These are phyloP conservation scores for Avahi laniger DNA, from an alignment of 2,797 vertebrate genomes.

Conservation along the genomic window DNA sequence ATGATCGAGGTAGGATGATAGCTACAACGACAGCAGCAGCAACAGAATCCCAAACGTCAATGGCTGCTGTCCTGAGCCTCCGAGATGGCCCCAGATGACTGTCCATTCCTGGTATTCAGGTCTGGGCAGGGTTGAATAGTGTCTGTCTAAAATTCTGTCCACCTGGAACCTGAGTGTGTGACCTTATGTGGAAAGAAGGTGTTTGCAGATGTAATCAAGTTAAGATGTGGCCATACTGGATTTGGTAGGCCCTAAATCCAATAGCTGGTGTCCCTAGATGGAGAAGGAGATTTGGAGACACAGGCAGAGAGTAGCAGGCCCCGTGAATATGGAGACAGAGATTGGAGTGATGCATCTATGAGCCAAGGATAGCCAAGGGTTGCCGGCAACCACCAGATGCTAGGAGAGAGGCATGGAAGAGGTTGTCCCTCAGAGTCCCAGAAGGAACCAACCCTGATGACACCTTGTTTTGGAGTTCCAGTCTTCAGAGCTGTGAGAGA, in stretches of 20 bases:
- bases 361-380: neutral
- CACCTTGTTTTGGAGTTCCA: neutral
- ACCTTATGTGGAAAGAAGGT: neutral
- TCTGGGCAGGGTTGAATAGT: too few relatives aligned
- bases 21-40: too few relatives aligned
- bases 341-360: neutral
- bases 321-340: neutral
- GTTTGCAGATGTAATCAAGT: neutral
- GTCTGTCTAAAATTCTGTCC: neutral
- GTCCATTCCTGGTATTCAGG: neutral
- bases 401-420: neutral
- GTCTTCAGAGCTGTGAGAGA: neutral
- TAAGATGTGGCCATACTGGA: neutral
- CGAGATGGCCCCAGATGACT: neutral
- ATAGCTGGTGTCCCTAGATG: neutral
- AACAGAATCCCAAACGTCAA: neutral
- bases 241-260: neutral
- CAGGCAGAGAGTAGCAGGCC: neutral
- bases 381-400: neutral
- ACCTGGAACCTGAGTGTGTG: neutral
- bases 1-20: neutral
- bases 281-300: neutral
- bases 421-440: neutral
- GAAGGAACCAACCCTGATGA: neutral
- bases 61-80: neutral